Conservation (phyloP, 2,888 invertebrate genomes). For the Cheilosia pagana region DNA sequence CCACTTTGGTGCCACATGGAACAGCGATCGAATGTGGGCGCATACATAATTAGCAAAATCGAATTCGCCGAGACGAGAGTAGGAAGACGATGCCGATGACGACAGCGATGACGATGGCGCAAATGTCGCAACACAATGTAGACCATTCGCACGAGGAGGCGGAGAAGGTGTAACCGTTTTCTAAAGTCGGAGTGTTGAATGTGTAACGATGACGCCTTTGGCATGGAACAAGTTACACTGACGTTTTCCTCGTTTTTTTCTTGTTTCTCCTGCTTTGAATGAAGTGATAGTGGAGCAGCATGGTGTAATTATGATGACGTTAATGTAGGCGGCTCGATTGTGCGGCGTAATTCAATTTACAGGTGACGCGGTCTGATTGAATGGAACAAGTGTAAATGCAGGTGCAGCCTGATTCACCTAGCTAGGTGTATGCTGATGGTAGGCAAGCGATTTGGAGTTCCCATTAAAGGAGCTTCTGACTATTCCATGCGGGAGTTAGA, state of each 20-base stretch:
- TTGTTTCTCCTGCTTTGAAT: neutral
- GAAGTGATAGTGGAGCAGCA: slow-evolving; percentile 22
- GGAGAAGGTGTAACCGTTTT: slow-evolving; percentile 59
- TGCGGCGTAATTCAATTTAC: slow-evolving; percentile 58
- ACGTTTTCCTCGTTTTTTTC: slow-evolving; percentile 4
- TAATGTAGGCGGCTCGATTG: slow-evolving; percentile 50
- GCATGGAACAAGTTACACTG: slow-evolving; percentile 56
- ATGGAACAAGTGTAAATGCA: slow-evolving; percentile 20
- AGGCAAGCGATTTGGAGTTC: no score
- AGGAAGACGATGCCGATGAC: slow-evolving; percentile 25
- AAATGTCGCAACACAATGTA: slow-evolving; percentile 21
- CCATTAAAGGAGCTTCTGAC: no score
- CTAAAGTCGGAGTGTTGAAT: slow-evolving; percentile 55
- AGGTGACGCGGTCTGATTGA: slow-evolving; percentile 8
- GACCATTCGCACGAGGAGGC: slow-evolving; percentile 17
- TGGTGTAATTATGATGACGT: slow-evolving; percentile 28
- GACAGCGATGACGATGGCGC: slow-evolving; percentile 34
- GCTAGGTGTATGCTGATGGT: no score
- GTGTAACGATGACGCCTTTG: slow-evolving; percentile 52
- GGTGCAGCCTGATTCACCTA: neutral
- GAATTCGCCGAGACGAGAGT: slow-evolving; percentile 57
- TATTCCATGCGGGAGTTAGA: no score
- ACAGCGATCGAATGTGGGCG: slow-evolving; percentile 68
- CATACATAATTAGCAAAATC: slow-evolving; percentile 74
- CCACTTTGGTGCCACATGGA: slow-evolving; percentile 52